Evolutionary conservation across 2,888 invertebrate genomes (phyloP).

Genomic region (Phanerotoma sp.): DNA sequence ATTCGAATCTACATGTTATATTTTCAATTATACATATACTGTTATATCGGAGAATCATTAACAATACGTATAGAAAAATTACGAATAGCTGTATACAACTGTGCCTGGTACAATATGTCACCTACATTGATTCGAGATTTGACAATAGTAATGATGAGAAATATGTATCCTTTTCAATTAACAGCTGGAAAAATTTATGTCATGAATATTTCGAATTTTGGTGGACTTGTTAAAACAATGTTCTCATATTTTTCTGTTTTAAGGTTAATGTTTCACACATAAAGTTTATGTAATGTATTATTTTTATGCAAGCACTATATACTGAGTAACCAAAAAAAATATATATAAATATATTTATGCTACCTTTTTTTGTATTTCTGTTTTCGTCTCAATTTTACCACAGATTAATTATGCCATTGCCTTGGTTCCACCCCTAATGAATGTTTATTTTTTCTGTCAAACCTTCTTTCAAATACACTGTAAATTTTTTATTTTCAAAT

Average conservation of each 20-base stretch:
- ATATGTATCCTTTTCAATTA: conserved; percentile 15
- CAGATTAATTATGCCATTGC: too few species aligned
- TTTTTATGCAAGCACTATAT: too few species aligned
- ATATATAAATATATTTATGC: too few species aligned
- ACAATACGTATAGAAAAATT: conserved; percentile 19
- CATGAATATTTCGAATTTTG: conserved; percentile 18
- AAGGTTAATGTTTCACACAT: conserved; percentile 11
- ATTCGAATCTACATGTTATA: conserved; percentile 17
- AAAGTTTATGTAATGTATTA: too few species aligned
- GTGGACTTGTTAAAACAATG: conserved; percentile 19
- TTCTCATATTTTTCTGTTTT: conserved; percentile 25
- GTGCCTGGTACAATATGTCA: conserved; percentile 25
- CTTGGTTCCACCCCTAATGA: too few species aligned
- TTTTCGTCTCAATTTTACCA: too few species aligned
- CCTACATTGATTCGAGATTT: conserved; percentile 15
- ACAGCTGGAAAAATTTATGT: conserved; percentile 26
- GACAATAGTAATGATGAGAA: conserved; percentile 22
- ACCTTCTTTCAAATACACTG: too few species aligned
- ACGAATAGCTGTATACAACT: conserved; percentile 23
- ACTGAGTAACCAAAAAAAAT: too few species aligned
- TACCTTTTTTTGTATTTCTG: too few species aligned
- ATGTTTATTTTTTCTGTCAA: too few species aligned
- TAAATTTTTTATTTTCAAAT: too few species aligned
- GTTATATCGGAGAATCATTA: conserved; percentile 27
- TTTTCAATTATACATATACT: conserved; percentile 26